These are phyloP conservation scores for Agrotis segetum DNA, from an alignment of 2,888 invertebrate species.

Conservation along the genomic window DNA sequence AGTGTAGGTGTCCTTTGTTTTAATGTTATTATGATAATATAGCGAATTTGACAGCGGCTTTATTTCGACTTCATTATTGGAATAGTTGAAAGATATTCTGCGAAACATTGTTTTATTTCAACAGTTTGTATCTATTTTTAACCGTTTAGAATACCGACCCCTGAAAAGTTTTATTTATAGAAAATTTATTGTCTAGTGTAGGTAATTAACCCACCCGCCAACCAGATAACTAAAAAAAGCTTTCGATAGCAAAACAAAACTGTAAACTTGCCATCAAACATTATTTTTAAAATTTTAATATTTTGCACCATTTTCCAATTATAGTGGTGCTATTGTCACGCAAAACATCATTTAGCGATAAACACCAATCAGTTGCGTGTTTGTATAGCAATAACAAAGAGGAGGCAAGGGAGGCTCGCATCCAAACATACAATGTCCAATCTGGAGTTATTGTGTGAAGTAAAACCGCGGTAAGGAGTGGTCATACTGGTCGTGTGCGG, in stretches of 20 bases:
- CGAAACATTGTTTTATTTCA: not conserved
- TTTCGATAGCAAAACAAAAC: conserved; percentile 26
- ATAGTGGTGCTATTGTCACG: conserved; percentile 42
- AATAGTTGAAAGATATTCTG: not conserved
- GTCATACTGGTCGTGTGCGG: conserved; percentile 49
- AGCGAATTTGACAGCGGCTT: not conserved
- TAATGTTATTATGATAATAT: not conserved
- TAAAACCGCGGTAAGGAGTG: conserved; percentile 55
- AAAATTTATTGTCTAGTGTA: conserved; percentile 21
- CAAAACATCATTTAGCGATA: conserved; percentile 51
- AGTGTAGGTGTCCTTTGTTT: not conserved
- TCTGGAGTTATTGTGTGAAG: conserved; percentile 57
- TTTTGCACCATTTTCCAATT: conserved; percentile 33
- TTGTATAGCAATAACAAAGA: conserved; percentile 33
- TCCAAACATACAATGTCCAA: conserved; percentile 44
- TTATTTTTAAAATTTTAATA: conserved; percentile 18
- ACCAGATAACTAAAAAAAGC: conserved; percentile 6
- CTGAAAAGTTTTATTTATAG: conserved; percentile 11
- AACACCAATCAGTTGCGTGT: conserved; percentile 41
- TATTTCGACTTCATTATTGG: not conserved
- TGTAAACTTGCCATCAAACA: conserved; percentile 9
- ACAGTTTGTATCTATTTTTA: not conserved
- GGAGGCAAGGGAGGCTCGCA: conserved; percentile 28
- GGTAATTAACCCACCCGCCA: conserved; percentile 22
- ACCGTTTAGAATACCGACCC: not conserved